Percentiles rank a stretch among this genome's conserved stretches.
Conservation (phyloP, 2,888 invertebrate species). For the Dynastes grantii region DNA sequence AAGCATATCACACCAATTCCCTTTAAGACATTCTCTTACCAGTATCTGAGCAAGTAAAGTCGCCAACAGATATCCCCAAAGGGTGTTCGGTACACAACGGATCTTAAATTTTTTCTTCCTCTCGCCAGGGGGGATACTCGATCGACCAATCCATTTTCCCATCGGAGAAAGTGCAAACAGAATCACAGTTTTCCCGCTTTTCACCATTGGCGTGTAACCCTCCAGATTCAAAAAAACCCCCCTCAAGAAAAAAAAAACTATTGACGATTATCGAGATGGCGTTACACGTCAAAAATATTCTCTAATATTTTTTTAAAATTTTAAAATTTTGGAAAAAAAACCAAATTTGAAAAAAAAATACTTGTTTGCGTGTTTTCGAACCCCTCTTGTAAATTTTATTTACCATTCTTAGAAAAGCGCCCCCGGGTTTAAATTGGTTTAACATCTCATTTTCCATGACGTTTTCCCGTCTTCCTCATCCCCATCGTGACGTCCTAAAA, state of each 20-base stretch:
- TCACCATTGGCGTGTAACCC: slow-evolving; percentile 79
- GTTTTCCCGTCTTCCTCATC: slow-evolving; percentile 74
- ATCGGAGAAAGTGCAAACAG: slow-evolving; percentile 81
- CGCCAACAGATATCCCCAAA: slow-evolving; percentile 82
- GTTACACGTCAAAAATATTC: too few relatives aligned
- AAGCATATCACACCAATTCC: too few relatives aligned
- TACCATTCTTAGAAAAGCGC: slow-evolving; percentile 24
- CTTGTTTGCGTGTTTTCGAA: too few relatives aligned
- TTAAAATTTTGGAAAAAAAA: too few relatives aligned
- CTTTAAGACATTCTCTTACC: slow-evolving; percentile 64
- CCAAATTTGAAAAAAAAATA: too few relatives aligned
- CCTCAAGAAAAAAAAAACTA: too few relatives aligned
- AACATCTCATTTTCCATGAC: slow-evolving; percentile 54
- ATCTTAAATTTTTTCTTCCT: slow-evolving; percentile 79
- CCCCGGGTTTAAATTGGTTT: too few relatives aligned
- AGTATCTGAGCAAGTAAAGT: slow-evolving; percentile 80
- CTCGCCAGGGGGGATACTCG: too few relatives aligned
- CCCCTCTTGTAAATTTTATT: background rate
- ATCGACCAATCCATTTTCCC: slow-evolving; percentile 82
- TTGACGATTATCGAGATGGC: too few relatives aligned
- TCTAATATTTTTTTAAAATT: too few relatives aligned
- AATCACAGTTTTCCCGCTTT: slow-evolving; percentile 84
- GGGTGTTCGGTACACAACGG: slow-evolving; percentile 82
- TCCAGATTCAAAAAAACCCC: slow-evolving; percentile 65
- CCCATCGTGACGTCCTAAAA: slow-evolving; percentile 87